Base-by-base conservation (phyloP, 2,113 vertebrate species). In the Chunga burmeisteri region DNA sequence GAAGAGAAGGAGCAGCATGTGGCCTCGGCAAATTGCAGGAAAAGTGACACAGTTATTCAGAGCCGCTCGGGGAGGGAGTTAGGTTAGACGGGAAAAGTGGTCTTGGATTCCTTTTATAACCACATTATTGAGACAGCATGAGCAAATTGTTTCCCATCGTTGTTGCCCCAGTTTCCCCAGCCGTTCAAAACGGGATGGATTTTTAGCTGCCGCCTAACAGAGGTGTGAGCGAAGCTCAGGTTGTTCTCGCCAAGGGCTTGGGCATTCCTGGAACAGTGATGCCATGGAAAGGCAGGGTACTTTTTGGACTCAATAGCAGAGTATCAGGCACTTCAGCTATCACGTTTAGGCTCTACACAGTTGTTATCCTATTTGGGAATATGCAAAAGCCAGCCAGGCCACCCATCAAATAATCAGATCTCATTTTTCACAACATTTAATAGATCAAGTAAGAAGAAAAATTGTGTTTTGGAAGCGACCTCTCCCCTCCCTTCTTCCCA, bases 21-120 rank as follows among this genome's bases (percentile, higher is more conserved):
- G 92, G 90, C 90, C 84, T 65, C 91, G 25, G 81, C 81, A 75
- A 44, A 88, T 82, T 74, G 88, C 81, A 87, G 90, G 78, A 58
- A 26, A 85, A 90, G 90, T 56, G 82, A 34, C 88, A 74, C 68
- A 71, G 90, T 74, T 81, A 34, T 67, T 96, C 90, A 63, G 90
- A 81, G 79, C 71, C 1, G 5, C 90, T 78, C 9, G 0, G 81
- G 83, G 78, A 87, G 81, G 65, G 92, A 81, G 79, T 13, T 27
- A 16, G 55, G 40, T 40, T 12, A 7, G 84, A 71, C 19, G 56
- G 85, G 79, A 66, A 88, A 82, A 97, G 74, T 44, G 86, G 14
- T 14, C 75, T 75, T 16, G 17, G 44, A 29, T 91, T 89, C 80
- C 30, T 90, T 92, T 90, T 40, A 8, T 56, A 42, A 36, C 63